Evolutionary conservation across 1,140 invertebrate genomes (phyloP).

Genomic region (Chrysomallon squamiferum): DNA sequence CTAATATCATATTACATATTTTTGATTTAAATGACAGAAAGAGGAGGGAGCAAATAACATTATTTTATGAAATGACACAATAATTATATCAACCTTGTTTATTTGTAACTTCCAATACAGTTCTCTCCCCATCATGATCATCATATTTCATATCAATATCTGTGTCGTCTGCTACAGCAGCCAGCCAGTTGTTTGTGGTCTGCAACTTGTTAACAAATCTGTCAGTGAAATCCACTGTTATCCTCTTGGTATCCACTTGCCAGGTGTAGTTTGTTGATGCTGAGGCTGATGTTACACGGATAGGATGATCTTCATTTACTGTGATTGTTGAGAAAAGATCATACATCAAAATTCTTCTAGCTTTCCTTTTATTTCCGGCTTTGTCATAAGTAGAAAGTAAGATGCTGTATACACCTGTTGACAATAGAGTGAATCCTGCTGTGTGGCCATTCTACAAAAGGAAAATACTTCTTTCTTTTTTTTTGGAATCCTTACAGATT

Average conservation of each 20-base stretch:
- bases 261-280: constrained; percentile 13
- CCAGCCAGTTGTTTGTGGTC: constrained; percentile 20
- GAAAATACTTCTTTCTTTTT: too few relatives aligned
- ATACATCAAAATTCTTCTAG: constrained; percentile 21
- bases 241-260: constrained; percentile 4
- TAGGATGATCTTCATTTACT: background rate
- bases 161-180: constrained; percentile 6
- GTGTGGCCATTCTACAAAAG: too few relatives aligned
- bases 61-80: too few relatives aligned
- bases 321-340: constrained; percentile 18
- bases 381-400: constrained; percentile 25
- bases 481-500: too few relatives aligned
- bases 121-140: constrained; percentile 25
- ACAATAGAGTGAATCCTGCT: constrained; percentile 5
- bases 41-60: too few relatives aligned
- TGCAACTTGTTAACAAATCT: constrained; percentile 25
- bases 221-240: constrained; percentile 20
- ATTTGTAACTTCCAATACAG: constrained; percentile 11
- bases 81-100: constrained; percentile 21
- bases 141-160: constrained; percentile 21
- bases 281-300: constrained; percentile 19
- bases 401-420: constrained; percentile 23
- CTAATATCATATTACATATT: too few relatives aligned
- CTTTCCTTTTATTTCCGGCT: constrained; percentile 28
- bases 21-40: too few relatives aligned